Base-by-base conservation (phyloP, 2,888 invertebrate genomes). In the Netelia melanura region DNA sequence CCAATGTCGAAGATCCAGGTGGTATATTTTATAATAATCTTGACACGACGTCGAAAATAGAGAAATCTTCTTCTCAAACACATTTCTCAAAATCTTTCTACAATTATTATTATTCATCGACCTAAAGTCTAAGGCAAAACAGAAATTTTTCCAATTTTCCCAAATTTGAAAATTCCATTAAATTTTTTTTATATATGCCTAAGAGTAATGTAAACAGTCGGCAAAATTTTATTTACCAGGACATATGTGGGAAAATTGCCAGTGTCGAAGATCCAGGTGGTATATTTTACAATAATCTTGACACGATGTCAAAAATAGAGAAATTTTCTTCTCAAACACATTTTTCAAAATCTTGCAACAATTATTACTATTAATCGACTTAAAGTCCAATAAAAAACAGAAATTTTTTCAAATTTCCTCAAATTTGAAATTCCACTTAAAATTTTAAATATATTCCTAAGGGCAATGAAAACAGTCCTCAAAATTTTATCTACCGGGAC, bases 1-100 rank as follows among this genome's bases (percentile, higher is more conserved):
- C 65, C 74, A 48, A 61, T 72, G 65, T 81, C 21, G 80, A 72
- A 80, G 48, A 67, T 30, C 62, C 21, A 56, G 30, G 38, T 11
- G 21, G 52, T 52, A 65, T 65, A 48, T 48, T 48, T 11, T 48
- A 6, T 11, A 48, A 48, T 2, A 48, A 14, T 48, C 3, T 48
- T 30, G 5, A 30, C 30, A 30, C 30, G 30, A 30, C 30, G 30
- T 3, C 30, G 5, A 30, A 30, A 30, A 30, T 5, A 2, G 30
- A 48, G 11, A 48, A 48, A 8, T 48, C 11, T 48, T 10, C 48
- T 48, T 14, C 52, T 52, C 52, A 14, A n/a, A n/a, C 52, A 8
- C 11, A 52, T n/a, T 14, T 52, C 10, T 52, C 52, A 5, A 52
- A 14, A 14, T 11, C 3, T 52, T 52, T 52, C 3, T 10, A 52